Conservation (phyloP, 2,113 vertebrate species). For the Clinocottus analis region DNA sequence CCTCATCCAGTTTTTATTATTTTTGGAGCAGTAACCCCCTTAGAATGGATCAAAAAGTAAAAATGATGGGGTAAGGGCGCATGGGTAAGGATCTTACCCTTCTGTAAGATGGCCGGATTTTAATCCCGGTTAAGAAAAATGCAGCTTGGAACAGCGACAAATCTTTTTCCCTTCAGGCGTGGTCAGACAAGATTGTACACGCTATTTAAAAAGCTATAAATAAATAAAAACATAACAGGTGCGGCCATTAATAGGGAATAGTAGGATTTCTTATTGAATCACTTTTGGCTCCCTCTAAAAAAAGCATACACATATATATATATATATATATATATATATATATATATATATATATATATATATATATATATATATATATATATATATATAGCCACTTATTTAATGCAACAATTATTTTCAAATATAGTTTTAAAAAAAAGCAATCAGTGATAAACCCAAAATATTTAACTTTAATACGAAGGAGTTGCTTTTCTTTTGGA, state of each 20-base stretch:
- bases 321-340: too few relatives aligned
- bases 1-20: background rate
- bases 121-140: background rate
- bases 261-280: background rate
- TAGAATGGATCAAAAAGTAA: background rate
- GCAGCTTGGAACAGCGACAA: background rate
- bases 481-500: background rate
- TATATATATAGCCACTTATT: too few relatives aligned
- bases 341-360: too few relatives aligned
- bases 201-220: background rate
- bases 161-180: background rate
- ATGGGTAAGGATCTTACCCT: background rate
- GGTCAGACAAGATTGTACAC: background rate
- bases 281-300: too few relatives aligned
- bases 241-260: background rate
- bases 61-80: background rate
- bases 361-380: too few relatives aligned
- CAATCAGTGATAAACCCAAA: conserved; percentile 28
- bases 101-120: background rate
- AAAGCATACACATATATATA: too few relatives aligned
- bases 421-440: background rate
- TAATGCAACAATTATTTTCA: background rate
- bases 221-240: too few relatives aligned
- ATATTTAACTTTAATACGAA: conserved; percentile 17
- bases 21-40: background rate